phyloP scores from a whole-genome alignment of 2,888 invertebrate genomes.

The Ceraclea dissimilis region DNA sequence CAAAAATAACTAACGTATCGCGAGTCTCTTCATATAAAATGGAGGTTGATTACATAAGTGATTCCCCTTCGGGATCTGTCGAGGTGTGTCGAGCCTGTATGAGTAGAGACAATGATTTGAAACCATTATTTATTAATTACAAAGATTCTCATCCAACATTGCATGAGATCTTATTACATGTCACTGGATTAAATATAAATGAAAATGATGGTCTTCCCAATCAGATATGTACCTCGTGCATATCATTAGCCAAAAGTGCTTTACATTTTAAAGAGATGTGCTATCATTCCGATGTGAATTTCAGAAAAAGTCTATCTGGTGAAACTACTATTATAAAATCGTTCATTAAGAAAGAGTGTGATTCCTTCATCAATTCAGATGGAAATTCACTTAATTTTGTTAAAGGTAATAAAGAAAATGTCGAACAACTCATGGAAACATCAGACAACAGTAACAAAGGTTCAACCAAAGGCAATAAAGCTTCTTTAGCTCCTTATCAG shows the following conservation, averaged over 20 bases:
- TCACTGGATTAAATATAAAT: conserved; percentile 10
- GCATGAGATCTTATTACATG: not conserved
- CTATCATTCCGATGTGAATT: conserved; percentile 34
- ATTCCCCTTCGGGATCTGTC: not conserved
- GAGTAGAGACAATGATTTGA: not conserved
- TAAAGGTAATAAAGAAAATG: conserved; percentile 2
- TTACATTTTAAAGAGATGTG: conserved; percentile 37
- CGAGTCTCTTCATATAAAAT: not conserved
- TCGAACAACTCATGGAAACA: not conserved
- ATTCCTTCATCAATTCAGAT: not conserved
- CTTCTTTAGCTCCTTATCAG: not conserved
- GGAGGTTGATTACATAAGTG: not conserved
- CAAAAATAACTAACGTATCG: too few relatives aligned
- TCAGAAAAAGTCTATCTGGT: conserved; percentile 26
- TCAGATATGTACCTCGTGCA: conserved; percentile 34
- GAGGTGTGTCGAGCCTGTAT: not conserved
- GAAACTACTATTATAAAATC: not conserved
- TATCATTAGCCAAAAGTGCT: conserved; percentile 36
- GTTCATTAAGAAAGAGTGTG: conserved; percentile 7
- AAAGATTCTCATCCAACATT: not conserved
- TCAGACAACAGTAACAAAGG: not conserved
- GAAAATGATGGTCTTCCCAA: conserved; percentile 34
- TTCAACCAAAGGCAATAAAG: not conserved
- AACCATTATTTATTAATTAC: not conserved
- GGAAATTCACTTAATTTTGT: not conserved